These are phyloP conservation scores for Pelodytes ibericus DNA, from an alignment of 2,797 vertebrate species.

Conservation along the genomic window DNA sequence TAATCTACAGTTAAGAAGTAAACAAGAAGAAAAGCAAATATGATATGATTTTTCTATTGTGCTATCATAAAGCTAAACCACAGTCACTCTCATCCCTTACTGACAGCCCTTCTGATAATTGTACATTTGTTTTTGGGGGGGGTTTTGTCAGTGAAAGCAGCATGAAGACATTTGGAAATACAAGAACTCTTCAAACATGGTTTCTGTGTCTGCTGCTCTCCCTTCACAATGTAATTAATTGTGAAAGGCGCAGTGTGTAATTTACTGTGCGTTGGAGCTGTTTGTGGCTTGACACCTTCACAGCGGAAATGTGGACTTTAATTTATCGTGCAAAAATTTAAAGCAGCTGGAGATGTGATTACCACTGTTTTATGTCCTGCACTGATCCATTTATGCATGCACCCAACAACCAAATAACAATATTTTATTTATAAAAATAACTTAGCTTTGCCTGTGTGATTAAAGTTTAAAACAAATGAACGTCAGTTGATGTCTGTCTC, in stretches of 20 bases:
- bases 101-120: neutral
- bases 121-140: neutral
- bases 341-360: conserved; percentile 46
- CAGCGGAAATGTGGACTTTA: conserved; percentile 42
- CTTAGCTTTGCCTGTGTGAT: neutral
- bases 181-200: neutral
- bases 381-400: conserved; percentile 41
- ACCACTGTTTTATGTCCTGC: conserved; percentile 41
- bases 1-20: no score
- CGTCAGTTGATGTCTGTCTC: neutral
- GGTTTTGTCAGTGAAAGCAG: neutral
- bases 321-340: conserved; percentile 48
- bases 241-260: conserved; percentile 35
- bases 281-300: conserved; percentile 43
- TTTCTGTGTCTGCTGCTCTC: conserved; percentile 19
- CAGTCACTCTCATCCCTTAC: neutral
- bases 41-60: no score
- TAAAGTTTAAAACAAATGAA: neutral
- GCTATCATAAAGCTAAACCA: no score
- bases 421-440: conserved; percentile 40
- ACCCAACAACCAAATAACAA: conserved; percentile 28
- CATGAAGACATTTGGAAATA: neutral
- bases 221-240: conserved; percentile 48
- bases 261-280: conserved; percentile 31
- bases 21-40: no score